phyloP scores from a whole-genome alignment of 2,797 vertebrate species.

The Diplodus puntazzo region DNA sequence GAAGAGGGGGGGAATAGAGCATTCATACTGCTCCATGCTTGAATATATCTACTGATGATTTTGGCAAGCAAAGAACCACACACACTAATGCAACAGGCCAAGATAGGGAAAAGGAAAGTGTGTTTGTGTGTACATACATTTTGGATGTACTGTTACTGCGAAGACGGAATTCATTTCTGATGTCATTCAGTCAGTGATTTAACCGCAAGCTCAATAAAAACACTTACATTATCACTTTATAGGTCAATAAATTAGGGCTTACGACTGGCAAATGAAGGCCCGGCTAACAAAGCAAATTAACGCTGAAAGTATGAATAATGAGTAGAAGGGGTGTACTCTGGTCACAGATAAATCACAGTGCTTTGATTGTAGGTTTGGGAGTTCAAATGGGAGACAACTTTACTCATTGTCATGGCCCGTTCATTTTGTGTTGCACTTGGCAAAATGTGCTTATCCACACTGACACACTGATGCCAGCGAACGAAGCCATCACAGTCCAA shows the following conservation, averaged over 20 bases:
- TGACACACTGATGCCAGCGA: slow-evolving; percentile 66
- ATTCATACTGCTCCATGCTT: slow-evolving; percentile 83
- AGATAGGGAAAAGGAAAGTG: slow-evolving; percentile 70
- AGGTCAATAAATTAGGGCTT: slow-evolving; percentile 73
- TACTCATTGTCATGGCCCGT: slow-evolving; percentile 68
- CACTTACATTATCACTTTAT: slow-evolving; percentile 72
- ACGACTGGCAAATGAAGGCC: slow-evolving; percentile 51
- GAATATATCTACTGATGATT: slow-evolving; percentile 87
- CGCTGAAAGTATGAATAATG: slow-evolving; percentile 62
- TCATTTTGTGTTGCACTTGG: slow-evolving; percentile 76
- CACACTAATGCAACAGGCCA: slow-evolving; percentile 67
- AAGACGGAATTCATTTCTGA: slow-evolving; percentile 66
- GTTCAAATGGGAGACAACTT: slow-evolving; percentile 65
- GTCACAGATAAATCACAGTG: slow-evolving; percentile 60
- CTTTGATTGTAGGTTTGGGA: slow-evolving; percentile 63
- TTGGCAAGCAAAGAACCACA: slow-evolving; percentile 83
- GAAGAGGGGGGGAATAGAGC: slow-evolving; percentile 77
- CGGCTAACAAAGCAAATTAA: slow-evolving; percentile 53
- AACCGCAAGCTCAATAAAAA: slow-evolving; percentile 67
- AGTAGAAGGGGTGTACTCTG: slow-evolving; percentile 30
- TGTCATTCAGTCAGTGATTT: slow-evolving; percentile 71
- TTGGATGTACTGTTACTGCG: slow-evolving; percentile 67
- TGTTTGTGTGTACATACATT: slow-evolving; percentile 67
- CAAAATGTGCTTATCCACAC: slow-evolving; percentile 60
- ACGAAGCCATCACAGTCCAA: slow-evolving; percentile 63